Evolutionary conservation across 2,113 vertebrate species (phyloP), one percentile per base, ranked within the genome.

Genomic region (Lonchura striata): DNA sequence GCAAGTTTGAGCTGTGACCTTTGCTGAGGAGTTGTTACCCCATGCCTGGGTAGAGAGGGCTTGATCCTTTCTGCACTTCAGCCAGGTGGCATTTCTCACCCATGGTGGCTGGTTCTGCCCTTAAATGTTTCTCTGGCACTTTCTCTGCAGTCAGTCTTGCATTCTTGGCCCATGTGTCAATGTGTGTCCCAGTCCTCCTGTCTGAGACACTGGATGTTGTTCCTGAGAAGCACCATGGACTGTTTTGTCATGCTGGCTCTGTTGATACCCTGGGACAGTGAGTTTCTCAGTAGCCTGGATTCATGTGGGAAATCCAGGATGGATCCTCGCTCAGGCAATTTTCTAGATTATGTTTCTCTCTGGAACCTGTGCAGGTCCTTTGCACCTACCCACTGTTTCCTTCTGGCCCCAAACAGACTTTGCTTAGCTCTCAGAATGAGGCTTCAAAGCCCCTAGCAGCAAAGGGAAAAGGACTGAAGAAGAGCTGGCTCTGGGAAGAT

Each of bases 41-140:
- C 0, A 0, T 0, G 1, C 25, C 19, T 77, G 64, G 28, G 16
- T 57, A 30, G 25, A 41, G 59, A 44, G 30, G 52, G 14, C 39
- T 56, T 65, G 25, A n/a, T 82, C 30, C 33, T 82, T 82, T 68
- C 37, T 64, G n/a, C 4, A 0, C 41, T 56, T 82, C 25, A 44
- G 57, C 19, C 31, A n/a, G 35, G 21, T 65, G 41, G 1, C 31
- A 19, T 61, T 64, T 82, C 35, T 90, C 24, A 49, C 13, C 10
- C 44, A 8, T 16, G 5, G 22, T 28, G 8, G 7, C n/a, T 57
- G 30, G 7, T 60, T 54, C 52, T 82, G 33, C 27, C 54, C 65
- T 54, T 22, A 27, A 11, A 15, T 25, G 5, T 57, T 84, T 87
- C 15, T 44, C 37, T 59, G 14, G 22, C 0, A 0, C 4, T 59